Percentiles rank a stretch among this genome's conserved stretches.
phyloP scores from a whole-genome alignment of 2,113 vertebrate genomes.

The Antechinus stuartii region DNA sequence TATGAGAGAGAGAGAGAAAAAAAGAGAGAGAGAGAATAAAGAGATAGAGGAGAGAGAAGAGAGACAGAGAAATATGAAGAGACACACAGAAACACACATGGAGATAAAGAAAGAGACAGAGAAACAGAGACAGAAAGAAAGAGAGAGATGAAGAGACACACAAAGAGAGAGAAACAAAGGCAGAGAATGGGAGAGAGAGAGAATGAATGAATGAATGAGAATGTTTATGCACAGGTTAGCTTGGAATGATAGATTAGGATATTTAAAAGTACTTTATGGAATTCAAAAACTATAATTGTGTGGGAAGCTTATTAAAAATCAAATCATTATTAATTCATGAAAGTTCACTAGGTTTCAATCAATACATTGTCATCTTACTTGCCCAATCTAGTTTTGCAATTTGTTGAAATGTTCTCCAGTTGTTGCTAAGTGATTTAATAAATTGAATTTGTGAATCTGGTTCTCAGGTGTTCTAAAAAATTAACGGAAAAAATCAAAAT shows the following conservation, averaged over 20 bases:
- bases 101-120: no score
- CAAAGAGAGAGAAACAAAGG: background rate
- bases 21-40: no score
- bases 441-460: conserved; percentile 45
- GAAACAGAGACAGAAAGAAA: no score
- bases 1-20: no score
- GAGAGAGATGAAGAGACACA: background rate
- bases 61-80: no score
- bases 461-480: conserved; percentile 40
- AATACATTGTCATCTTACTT: background rate
- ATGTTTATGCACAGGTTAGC: background rate
- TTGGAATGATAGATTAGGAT: background rate
- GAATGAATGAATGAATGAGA: background rate
- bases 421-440: conserved; percentile 45
- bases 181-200: background rate
- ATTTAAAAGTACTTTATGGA: background rate
- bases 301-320: background rate
- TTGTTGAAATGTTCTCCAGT: conserved; percentile 23
- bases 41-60: no score
- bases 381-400: background rate
- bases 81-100: no score
- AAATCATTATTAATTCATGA: background rate
- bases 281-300: background rate
- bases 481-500: conserved; percentile 52
- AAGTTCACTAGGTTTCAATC: background rate